Evolutionary conservation across 2,888 invertebrate genomes (phyloP), one percentile per base, ranked within the genome.

Genomic region (Conchocele bisecta): DNA sequence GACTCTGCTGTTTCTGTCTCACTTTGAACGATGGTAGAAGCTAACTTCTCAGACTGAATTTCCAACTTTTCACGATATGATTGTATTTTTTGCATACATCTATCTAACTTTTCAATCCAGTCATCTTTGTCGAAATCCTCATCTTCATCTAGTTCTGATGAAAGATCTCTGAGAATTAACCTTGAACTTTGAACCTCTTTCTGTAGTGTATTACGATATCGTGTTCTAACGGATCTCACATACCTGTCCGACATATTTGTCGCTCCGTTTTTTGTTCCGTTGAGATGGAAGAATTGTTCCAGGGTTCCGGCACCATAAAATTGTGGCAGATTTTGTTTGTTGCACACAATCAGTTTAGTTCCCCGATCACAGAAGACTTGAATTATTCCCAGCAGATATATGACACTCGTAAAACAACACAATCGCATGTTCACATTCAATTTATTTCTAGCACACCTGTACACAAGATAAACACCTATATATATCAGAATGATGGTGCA

Each of bases 251-350:
- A 17, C 42, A 42, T 42, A 31, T 42, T 42, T 42, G 42, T n/a
- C 22, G n/a, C n/a, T n/a, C 42, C 22, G 7, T 9, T 9, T 22
- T 42, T 42, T 35, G 37, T 42, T 42, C 7, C 17, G 22, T 22
- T 42, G 7, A 42, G 22, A 6, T 20, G 22, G 42, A n/a, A n/a
- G n/a, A n/a, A n/a, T n/a, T n/a, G n/a, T n/a, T 42, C 6, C 42
- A 17, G 42, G 42, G 42, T 42, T 42, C 42, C 42, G 42, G 42
- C 42, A 42, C 42, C 42, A 42, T 9, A 20, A 11, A 42, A 42
- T 42, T 42, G 42, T 42, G 42, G 42, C 13, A 35, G 37, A 35
- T 13, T 35, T 35, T 35, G n/a, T n/a, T n/a, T n/a, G n/a, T n/a
- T n/a, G n/a, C n/a, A n/a, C n/a, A n/a, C n/a, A n/a, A n/a, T n/a